phyloP scores from a whole-genome alignment of 64 coral and sea anemone genomes.

The Anthopleura sola region DNA sequence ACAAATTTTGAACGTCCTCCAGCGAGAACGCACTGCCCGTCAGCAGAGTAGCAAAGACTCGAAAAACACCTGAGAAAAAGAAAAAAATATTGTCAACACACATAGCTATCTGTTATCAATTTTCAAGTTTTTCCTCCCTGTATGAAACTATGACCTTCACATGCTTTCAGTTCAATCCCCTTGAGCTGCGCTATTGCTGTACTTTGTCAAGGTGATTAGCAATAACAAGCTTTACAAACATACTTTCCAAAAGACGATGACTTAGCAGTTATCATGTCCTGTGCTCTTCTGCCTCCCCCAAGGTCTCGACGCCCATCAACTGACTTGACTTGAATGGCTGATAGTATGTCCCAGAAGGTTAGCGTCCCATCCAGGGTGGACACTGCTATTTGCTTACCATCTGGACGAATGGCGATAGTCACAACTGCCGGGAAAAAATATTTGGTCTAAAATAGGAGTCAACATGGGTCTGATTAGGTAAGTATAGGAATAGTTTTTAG shows the following conservation, averaged over 20 bases:
- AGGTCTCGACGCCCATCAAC: constrained; percentile 87
- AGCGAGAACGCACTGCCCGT: constrained; percentile 83
- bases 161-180: no score
- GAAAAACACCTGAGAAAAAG: constrained; percentile 71
- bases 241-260: constrained; percentile 83
- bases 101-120: no score
- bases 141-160: no score
- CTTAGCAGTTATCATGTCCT: constrained; percentile 82
- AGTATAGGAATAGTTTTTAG: no score
- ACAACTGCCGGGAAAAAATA: constrained; percentile 38
- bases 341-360: constrained; percentile 79
- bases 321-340: constrained; percentile 62
- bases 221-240: no score
- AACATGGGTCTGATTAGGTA: no score
- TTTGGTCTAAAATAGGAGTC: no score
- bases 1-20: constrained; percentile 87
- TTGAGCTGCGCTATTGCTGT: no score
- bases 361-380: constrained; percentile 78
- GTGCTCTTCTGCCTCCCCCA: constrained; percentile 43
- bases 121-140: no score
- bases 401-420: constrained; percentile 66
- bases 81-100: neutral
- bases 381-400: constrained; percentile 81
- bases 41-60: constrained; percentile 94
- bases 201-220: no score